Percentiles rank a stretch among this genome's conserved stretches.
Conservation (phyloP, 2,888 invertebrate genomes). For the Torymus tubicola region DNA sequence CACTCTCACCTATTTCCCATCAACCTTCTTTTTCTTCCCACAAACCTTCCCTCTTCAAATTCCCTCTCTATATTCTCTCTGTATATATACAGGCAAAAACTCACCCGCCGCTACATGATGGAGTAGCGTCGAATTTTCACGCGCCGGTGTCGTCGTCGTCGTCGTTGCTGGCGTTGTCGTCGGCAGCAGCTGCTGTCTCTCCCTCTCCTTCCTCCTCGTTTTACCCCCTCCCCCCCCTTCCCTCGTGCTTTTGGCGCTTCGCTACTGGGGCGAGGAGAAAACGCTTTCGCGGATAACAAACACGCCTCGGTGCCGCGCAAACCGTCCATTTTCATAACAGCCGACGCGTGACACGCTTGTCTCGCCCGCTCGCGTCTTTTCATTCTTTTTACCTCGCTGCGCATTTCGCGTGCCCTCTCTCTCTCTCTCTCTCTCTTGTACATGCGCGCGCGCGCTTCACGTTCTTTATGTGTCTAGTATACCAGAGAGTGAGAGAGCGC, state of each 20-base stretch:
- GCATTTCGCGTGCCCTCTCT: background rate
- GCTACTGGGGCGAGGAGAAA: background rate
- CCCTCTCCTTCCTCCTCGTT: background rate
- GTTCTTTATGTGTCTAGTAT: background rate
- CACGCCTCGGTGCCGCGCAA: conserved; percentile 14
- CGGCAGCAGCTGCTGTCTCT: background rate
- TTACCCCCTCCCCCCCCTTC: too few species aligned
- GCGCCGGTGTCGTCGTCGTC: background rate
- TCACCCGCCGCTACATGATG: conserved; percentile 10
- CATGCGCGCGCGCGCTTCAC: background rate
- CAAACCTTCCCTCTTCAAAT: too few species aligned
- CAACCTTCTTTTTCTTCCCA: too few species aligned
- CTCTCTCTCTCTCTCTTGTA: too few species aligned
- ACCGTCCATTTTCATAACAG: conserved; percentile 50
- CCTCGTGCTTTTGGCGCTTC: background rate
- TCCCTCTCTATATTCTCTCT: too few species aligned
- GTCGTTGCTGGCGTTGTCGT: background rate
- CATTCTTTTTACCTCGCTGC: background rate
- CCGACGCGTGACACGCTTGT: conserved; percentile 32
- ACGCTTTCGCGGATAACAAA: conserved; percentile 41
- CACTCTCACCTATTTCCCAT: too few species aligned
- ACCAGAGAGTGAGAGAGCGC: background rate
- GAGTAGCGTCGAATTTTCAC: conserved; percentile 43
- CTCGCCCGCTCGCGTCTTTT: conserved; percentile 2
- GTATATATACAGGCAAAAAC: too few species aligned